phyloP scores from a whole-genome alignment of 2,113 vertebrate species.

The Ictalurus punctatus region DNA sequence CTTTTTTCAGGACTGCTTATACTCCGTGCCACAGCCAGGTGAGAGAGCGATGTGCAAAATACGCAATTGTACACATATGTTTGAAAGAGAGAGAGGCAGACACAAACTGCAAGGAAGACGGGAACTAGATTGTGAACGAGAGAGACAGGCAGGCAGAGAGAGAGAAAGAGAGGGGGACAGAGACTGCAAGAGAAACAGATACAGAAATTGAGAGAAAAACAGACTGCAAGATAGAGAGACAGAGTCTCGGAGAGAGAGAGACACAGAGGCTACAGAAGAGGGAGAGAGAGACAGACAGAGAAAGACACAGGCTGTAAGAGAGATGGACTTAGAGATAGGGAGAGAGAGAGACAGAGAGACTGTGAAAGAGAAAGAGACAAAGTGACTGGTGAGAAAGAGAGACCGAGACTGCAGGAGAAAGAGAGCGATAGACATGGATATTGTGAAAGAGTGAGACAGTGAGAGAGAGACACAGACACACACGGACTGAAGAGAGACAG shows the following conservation, averaged over 20 bases:
- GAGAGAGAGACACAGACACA: not conserved
- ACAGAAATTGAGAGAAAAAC: not conserved
- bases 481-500: not conserved
- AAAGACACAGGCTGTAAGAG: not conserved
- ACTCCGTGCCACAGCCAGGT: slow-evolving; percentile 72
- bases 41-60: slow-evolving; percentile 36
- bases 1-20: slow-evolving; percentile 74
- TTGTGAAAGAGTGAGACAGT: not conserved
- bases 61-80: not conserved
- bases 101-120: not conserved
- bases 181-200: not conserved
- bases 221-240: not conserved
- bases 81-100: not conserved
- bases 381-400: not conserved
- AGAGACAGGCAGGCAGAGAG: not conserved
- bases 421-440: too few species aligned
- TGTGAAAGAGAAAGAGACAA: not conserved
- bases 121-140: not conserved
- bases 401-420: too few species aligned
- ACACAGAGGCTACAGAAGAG: not conserved
- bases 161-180: not conserved
- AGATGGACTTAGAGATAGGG: not conserved
- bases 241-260: not conserved
- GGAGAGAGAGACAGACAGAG: not conserved
- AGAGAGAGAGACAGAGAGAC: not conserved